Evolutionary conservation across 1,140 invertebrate species (phyloP), one percentile per base, ranked within the genome.

Genomic region (Pachypeltis micranthus): DNA sequence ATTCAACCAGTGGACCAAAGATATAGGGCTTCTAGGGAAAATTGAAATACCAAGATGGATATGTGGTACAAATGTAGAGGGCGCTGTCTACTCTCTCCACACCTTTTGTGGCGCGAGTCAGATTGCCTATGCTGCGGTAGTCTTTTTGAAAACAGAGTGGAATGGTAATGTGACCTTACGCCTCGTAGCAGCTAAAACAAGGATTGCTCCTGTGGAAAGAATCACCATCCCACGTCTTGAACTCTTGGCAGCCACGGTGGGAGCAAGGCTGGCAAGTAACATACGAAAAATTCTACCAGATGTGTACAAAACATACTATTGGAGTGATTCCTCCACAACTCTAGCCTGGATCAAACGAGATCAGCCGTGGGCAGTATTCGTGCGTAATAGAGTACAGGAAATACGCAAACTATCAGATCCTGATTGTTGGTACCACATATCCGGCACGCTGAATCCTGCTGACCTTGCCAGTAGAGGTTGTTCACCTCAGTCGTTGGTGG

Each of bases 381-480:
- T 63, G n/a, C 4, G 21, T 3, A 59, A 59, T 24, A 4, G 29
- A 59, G 55, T 24, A 19, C 12, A 58, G 16, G 25, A 63, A 44
- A 63, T 59, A 19, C 24, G 51, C 16, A 39, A 16, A 39, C 7
- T 39, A 39, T 47, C 44, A 23, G 44, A 54, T 21, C 23, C 14
- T 14, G n/a, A 62, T 25, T 1, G 12, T n/a, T n/a, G n/a, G n/a
- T n/a, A n/a, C n/a, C n/a, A n/a, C n/a, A n/a, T n/a, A n/a, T n/a
- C n/a, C n/a, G n/a, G n/a, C n/a, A n/a, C n/a, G n/a, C n/a, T n/a
- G n/a, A n/a, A n/a, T n/a, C n/a, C n/a, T n/a, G n/a, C 73, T 19
- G 75, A 78, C 67, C 63, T 75, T 14, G 69, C 72, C 7, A 76
- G 74, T 14, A 62, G 75, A 67, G 73, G 74, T 28, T 74, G 71